Base-by-base conservation (phyloP, 2,113 vertebrate species). In the Romanogobio albipinnatus region DNA sequence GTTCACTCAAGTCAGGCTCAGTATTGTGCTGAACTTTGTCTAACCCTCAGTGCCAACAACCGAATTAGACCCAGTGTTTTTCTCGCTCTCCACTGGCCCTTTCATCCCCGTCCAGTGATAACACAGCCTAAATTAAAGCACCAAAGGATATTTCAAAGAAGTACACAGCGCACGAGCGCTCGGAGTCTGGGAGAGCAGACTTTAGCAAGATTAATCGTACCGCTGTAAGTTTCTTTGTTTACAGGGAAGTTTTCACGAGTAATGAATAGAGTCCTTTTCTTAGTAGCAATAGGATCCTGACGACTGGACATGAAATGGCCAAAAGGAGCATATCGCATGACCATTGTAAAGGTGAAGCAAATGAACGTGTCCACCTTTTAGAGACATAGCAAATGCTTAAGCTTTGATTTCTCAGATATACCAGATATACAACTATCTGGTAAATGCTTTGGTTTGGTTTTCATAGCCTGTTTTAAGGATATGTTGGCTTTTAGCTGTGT, bases 91-190 rank as follows among this genome's bases (percentile, higher is more conserved):
- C 84, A 86, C 92, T 91, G 86, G 80, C 92, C 90, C 95, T 97
- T 98, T 97, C 92, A 97, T 96, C 94, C 93, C 59, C 39, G 88
- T 95, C 95, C 96, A 97, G 94, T 2, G 93, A 96, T 94, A 97
- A 97, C 95, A 96, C 76, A 82, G 83, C 92, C 90, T 95, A 94
- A 96, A 96, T 93, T 93, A 95, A 96, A 95, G 91, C 90, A 94
- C 92, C 95, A 93, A 94, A 94, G 94, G 92, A 92, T 87, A 83
- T 95, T 91, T 91, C 92, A 90, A 92, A 94, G 95, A 95, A 93
- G 94, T 93, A 95, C 95, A 92, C 91, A 91, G 87, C 82, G 91
- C 90, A 66, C 91, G 91, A 94, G 93, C 89, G 90, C 89, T 89
- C 89, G 89, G 91, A 94, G 92, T 91, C 88, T 91, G 92, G 86